Percentiles rank a stretch among this genome's conserved stretches.
These are phyloP conservation scores for Apodemia zela DNA, from an alignment of 2,888 invertebrate species.

Conservation along the genomic window DNA sequence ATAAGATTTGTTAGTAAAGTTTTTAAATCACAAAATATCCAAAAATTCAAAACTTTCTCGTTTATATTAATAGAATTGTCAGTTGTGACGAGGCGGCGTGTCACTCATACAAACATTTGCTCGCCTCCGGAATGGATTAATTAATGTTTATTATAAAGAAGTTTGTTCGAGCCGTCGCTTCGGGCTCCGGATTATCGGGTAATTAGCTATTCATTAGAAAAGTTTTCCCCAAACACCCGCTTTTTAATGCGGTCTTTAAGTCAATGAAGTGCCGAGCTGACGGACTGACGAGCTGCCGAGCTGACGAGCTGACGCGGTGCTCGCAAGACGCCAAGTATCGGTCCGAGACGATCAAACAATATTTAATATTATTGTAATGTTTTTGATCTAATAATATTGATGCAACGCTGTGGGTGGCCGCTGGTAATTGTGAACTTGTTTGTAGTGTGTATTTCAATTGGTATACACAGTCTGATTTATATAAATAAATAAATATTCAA, in stretches of 20 bases:
- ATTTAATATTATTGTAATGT: not conserved
- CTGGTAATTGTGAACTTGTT: no score
- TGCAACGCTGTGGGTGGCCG: no score
- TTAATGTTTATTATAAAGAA: not conserved
- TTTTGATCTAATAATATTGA: no score
- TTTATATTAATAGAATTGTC: not conserved
- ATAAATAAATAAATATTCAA: no score
- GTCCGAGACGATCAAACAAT: not conserved
- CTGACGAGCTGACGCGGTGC: not conserved
- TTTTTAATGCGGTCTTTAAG: not conserved
- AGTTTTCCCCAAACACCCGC: not conserved
- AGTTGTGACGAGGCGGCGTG: not conserved
- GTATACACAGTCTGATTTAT: no score
- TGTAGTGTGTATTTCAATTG: no score
- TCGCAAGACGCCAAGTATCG: not conserved
- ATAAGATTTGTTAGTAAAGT: no score
- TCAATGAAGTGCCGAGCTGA: not conserved
- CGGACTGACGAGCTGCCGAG: not conserved
- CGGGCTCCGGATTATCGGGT: not conserved
- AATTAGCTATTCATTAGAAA: slow-evolving; percentile 4
- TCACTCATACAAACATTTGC: not conserved
- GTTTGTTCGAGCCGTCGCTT: not conserved
- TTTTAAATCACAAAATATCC: no score
- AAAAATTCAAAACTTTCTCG: not conserved
- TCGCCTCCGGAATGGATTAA: not conserved